Conservation (phyloP, 2,888 invertebrate species). For the Sarcophaga variegata region DNA sequence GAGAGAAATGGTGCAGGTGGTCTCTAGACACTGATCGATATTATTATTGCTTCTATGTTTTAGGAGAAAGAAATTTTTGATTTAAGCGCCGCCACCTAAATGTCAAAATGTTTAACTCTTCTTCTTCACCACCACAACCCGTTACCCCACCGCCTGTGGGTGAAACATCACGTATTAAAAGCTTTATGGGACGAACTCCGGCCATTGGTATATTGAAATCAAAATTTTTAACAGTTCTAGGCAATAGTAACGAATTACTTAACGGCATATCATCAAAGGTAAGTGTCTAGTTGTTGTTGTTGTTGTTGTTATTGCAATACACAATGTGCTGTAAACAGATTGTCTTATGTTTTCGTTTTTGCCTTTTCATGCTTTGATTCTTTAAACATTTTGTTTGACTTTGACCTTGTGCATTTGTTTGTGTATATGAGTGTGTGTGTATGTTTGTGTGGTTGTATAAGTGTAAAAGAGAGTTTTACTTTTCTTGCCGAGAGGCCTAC, state of each 20-base stretch:
- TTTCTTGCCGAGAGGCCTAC: constrained; percentile 40
- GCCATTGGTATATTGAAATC: constrained; percentile 82
- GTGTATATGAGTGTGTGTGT: background rate
- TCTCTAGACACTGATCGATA: constrained; percentile 9
- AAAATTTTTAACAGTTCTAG: constrained; percentile 82
- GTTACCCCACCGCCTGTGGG: constrained; percentile 79
- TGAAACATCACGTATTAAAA: constrained; percentile 81
- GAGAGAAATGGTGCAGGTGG: background rate
- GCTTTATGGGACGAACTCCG: constrained; percentile 82
- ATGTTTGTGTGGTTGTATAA: too few relatives aligned
- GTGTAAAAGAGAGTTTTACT: too few relatives aligned
- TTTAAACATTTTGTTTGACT: too few relatives aligned
- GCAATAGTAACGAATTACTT: constrained; percentile 82
- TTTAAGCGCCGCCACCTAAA: constrained; percentile 19
- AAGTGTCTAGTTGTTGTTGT: constrained; percentile 67
- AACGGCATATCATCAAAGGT: constrained; percentile 83
- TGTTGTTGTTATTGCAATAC: background rate
- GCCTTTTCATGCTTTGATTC: too few relatives aligned
- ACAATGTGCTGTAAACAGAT: too few relatives aligned
- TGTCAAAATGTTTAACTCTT: constrained; percentile 60
- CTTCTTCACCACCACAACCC: constrained; percentile 67
- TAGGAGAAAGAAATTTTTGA: too few relatives aligned
- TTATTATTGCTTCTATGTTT: background rate
- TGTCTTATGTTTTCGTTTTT: too few relatives aligned
- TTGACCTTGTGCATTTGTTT: background rate